phyloP scores from a whole-genome alignment of 2,888 invertebrate genomes.

The Pinctada fucata region DNA sequence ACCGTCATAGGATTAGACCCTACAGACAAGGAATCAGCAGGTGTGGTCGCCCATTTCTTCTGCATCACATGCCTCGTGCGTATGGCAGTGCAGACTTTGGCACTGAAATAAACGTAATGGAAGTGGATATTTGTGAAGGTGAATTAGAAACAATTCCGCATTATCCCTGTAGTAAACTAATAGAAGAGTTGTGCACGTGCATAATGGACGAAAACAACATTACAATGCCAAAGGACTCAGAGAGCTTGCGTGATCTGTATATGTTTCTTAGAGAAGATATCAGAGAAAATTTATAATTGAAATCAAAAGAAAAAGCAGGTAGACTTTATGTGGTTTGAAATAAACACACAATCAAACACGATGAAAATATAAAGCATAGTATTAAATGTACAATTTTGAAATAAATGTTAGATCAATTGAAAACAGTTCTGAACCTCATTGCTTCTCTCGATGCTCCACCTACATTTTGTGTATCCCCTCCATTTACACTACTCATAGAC shows the following conservation, averaged over 20 bases:
- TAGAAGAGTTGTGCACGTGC: slow-evolving; percentile 8
- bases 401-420: no score
- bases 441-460: no score
- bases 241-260: slow-evolving; percentile 15
- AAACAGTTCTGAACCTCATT: no score
- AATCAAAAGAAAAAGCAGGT: no score
- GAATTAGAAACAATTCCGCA: slow-evolving; percentile 8
- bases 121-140: slow-evolving; percentile 17
- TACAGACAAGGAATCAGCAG: slow-evolving; percentile 3
- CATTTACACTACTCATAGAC: no score
- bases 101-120: slow-evolving; percentile 10
- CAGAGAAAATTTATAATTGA: slow-evolving; percentile 16
- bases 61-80: slow-evolving; percentile 16
- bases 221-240: slow-evolving; percentile 17
- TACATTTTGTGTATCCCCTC: no score
- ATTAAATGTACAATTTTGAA: no score
- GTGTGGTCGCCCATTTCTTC: slow-evolving; percentile 12
- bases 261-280: slow-evolving; percentile 17
- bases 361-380: no score
- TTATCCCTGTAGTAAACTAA: slow-evolving; percentile 12
- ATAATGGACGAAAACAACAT: slow-evolving; percentile 21
- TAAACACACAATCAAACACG: no score
- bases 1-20: slow-evolving; percentile 12
- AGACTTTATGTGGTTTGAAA: no score
- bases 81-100: slow-evolving; percentile 11